Conservation (phyloP, 64 coral and sea anemone species). For the Stylophora pistillata region DNA sequence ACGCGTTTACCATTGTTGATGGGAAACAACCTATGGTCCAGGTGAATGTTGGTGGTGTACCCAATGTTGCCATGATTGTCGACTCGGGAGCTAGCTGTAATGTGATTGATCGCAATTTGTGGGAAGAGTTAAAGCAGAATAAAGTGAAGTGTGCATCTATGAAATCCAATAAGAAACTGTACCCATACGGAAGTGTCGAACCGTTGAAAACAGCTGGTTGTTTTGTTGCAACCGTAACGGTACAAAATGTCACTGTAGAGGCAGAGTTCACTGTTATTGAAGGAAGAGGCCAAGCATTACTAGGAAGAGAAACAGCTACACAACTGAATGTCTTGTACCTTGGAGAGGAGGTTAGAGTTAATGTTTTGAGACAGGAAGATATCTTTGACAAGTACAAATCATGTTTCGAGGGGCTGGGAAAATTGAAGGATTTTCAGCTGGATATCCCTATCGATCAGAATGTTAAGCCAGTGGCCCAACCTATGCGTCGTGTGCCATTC, state of each 20-base stretch:
- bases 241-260: too few relatives aligned
- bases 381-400: conserved; percentile 38
- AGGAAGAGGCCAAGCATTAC: conserved; percentile 6
- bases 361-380: conserved; percentile 17
- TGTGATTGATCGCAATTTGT: conserved; percentile 58
- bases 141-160: conserved; percentile 56
- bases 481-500: conserved; percentile 22
- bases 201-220: too few relatives aligned
- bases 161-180: conserved; percentile 58
- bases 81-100: conserved; percentile 66
- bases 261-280: too few relatives aligned
- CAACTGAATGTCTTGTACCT: neutral
- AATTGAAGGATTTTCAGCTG: conserved; percentile 22
- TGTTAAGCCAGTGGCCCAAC: conserved; percentile 35
- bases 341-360: too few relatives aligned
- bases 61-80: conserved; percentile 56
- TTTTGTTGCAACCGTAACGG: neutral
- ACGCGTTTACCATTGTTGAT: conserved; percentile 45
- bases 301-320: conserved; percentile 34
- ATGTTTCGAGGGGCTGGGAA: conserved; percentile 45
- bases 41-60: conserved; percentile 50
- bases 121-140: conserved; percentile 51
- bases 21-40: conserved; percentile 10
- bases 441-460: conserved; percentile 14
- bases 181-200: conserved; percentile 25